These are phyloP conservation scores for Lampris incognitus DNA, from an alignment of 2,113 vertebrate species.

Conservation along the genomic window DNA sequence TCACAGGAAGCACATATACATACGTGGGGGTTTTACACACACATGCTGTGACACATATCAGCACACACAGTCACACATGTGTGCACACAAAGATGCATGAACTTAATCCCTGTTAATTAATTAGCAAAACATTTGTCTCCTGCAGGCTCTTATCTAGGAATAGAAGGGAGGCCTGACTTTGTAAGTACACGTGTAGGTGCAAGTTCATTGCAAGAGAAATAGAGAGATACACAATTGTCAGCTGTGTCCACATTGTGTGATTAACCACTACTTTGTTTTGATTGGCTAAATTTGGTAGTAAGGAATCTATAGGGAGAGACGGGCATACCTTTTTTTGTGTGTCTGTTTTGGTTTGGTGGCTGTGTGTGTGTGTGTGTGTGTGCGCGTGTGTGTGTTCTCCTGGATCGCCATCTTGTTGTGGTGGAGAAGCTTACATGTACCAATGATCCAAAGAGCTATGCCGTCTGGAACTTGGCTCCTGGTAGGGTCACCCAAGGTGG, in stretches of 20 bases:
- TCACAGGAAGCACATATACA: not conserved
- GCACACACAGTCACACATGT: not conserved
- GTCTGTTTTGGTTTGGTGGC: not conserved
- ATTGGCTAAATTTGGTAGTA: not conserved
- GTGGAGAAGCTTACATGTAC: too few relatives aligned
- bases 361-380: not conserved
- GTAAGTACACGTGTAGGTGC: not conserved
- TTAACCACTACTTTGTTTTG: not conserved
- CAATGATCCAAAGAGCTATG: too few relatives aligned
- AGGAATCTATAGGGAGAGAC: not conserved
- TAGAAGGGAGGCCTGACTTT: not conserved
- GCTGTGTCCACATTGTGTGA: not conserved
- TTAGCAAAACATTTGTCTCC: conserved; percentile 29
- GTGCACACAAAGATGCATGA: not conserved
- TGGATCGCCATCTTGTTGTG: too few relatives aligned
- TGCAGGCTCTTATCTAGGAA: conserved; percentile 9
- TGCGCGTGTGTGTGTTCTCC: too few relatives aligned
- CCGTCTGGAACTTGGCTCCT: too few relatives aligned
- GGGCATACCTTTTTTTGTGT: not conserved
- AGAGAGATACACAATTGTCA: not conserved
- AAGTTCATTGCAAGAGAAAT: not conserved
- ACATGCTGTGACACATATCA: not conserved
- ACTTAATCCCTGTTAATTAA: not conserved
- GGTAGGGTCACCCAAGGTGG: too few relatives aligned
- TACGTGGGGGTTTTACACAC: not conserved